These are phyloP conservation scores for Acanthurus tractus DNA, from an alignment of 2,797 vertebrate species.

Conservation along the genomic window DNA sequence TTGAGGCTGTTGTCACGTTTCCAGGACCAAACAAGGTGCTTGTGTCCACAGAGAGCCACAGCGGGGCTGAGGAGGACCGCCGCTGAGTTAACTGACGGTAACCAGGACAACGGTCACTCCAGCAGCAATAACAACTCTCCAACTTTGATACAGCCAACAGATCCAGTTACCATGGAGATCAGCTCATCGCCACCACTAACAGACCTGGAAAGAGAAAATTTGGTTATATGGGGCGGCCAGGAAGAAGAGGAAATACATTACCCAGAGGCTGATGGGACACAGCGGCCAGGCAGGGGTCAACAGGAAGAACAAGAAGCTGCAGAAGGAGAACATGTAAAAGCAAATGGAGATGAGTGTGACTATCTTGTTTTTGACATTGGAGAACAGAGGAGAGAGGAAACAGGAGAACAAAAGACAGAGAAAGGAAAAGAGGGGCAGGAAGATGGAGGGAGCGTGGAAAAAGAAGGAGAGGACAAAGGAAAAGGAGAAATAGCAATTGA, in stretches of 20 bases:
- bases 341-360: slow-evolving; percentile 56
- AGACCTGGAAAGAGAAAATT: slow-evolving; percentile 56
- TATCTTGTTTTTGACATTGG: slow-evolving; percentile 63
- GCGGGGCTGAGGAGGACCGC: slow-evolving; percentile 70
- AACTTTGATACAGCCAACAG: slow-evolving; percentile 27
- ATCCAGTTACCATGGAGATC: slow-evolving; percentile 72
- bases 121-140: slow-evolving; percentile 29
- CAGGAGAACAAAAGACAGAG: slow-evolving; percentile 3
- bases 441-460: not conserved
- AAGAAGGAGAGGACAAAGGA: not conserved
- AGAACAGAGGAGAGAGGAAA: slow-evolving; percentile 9
- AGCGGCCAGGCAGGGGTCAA: slow-evolving; percentile 13
- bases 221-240: slow-evolving; percentile 42
- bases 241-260: slow-evolving; percentile 49
- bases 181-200: slow-evolving; percentile 49
- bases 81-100: slow-evolving; percentile 69
- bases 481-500: not conserved
- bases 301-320: slow-evolving; percentile 27
- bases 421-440: not conserved
- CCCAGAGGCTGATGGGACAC: slow-evolving; percentile 40
- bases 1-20: not conserved
- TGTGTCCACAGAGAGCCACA: slow-evolving; percentile 75
- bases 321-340: slow-evolving; percentile 20
- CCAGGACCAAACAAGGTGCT: not conserved
- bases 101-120: slow-evolving; percentile 40